Percentiles rank a stretch among this genome's conserved stretches.
Evolutionary conservation across 2,113 vertebrate species (phyloP).

Genomic region (Copsychus sechellarum): DNA sequence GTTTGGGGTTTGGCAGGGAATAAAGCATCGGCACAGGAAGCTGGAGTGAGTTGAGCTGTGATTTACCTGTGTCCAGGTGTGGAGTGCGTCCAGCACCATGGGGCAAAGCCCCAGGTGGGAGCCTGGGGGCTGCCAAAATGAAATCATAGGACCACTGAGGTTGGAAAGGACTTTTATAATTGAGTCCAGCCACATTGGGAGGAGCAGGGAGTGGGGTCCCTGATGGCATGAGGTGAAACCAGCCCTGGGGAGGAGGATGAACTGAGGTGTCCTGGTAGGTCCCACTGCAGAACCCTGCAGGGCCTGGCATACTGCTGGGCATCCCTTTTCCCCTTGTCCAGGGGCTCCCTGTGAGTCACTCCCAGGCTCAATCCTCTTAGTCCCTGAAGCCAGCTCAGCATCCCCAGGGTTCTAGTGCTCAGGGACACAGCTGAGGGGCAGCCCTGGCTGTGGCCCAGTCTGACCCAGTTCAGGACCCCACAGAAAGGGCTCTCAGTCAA

Average conservation of each 20-base stretch:
- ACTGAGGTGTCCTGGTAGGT: neutral
- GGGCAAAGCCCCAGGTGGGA: rapidly evolving
- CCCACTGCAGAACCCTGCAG: rapidly evolving
- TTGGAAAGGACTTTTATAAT: neutral
- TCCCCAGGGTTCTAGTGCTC: neutral
- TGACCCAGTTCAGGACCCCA: neutral
- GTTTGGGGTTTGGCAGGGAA: neutral
- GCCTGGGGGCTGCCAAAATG: rapidly evolving
- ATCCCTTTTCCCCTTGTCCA: neutral
- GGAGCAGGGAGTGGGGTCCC: neutral
- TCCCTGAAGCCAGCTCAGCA: neutral
- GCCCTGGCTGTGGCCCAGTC: neutral
- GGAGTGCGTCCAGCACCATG: rapidly evolving
- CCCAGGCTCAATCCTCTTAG: conserved; percentile 35
- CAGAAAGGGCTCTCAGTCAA: neutral
- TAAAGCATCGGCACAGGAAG: neutral
- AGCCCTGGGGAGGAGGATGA: too few relatives aligned
- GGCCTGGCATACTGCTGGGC: neutral
- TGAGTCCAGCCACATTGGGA: rapidly evolving
- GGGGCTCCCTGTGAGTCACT: neutral
- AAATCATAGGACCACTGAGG: neutral
- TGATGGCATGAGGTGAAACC: neutral
- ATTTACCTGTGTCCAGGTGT: neutral
- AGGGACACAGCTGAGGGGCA: neutral
- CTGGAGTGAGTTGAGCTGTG: neutral